These are phyloP conservation scores for Pandemis cinnamomeana DNA, from an alignment of 2,888 invertebrate species.

Conservation along the genomic window DNA sequence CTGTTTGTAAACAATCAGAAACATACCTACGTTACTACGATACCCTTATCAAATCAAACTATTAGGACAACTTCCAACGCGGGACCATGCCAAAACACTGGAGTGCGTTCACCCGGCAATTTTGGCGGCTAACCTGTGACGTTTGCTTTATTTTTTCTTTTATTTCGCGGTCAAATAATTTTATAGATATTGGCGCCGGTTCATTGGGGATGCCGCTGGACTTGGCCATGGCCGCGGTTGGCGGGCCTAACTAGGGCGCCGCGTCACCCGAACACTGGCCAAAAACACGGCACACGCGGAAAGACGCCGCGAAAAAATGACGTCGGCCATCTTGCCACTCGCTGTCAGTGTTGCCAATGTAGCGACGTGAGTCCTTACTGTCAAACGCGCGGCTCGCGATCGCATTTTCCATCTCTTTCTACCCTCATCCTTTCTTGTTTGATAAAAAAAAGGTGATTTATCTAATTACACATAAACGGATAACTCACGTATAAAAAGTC, in stretches of 20 bases:
- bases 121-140: slow-evolving; percentile 81
- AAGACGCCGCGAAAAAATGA: slow-evolving; percentile 74
- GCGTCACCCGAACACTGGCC: slow-evolving; percentile 81
- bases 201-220: slow-evolving; percentile 83
- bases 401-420: too few relatives aligned
- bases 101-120: slow-evolving; percentile 80
- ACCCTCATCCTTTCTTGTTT: too few relatives aligned
- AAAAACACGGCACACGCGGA: slow-evolving; percentile 80
- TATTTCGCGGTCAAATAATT: slow-evolving; percentile 79
- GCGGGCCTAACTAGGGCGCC: slow-evolving; percentile 81
- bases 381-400: too few relatives aligned
- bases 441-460: too few relatives aligned
- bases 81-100: slow-evolving; percentile 79
- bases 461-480: too few relatives aligned
- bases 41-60: slow-evolving; percentile 74
- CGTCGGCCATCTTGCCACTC: slow-evolving; percentile 74
- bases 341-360: slow-evolving; percentile 45
- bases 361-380: too few relatives aligned
- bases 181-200: slow-evolving; percentile 84
- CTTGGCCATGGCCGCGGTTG: slow-evolving; percentile 83
- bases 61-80: slow-evolving; percentile 78
- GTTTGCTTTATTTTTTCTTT: slow-evolving; percentile 79
- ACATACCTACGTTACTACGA: slow-evolving; percentile 33
- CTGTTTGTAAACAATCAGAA: slow-evolving; percentile 52
- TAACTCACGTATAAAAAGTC: too few relatives aligned